Evolutionary conservation across 1,140 invertebrate species (phyloP).

Genomic region (Zaprionus africanus): DNA sequence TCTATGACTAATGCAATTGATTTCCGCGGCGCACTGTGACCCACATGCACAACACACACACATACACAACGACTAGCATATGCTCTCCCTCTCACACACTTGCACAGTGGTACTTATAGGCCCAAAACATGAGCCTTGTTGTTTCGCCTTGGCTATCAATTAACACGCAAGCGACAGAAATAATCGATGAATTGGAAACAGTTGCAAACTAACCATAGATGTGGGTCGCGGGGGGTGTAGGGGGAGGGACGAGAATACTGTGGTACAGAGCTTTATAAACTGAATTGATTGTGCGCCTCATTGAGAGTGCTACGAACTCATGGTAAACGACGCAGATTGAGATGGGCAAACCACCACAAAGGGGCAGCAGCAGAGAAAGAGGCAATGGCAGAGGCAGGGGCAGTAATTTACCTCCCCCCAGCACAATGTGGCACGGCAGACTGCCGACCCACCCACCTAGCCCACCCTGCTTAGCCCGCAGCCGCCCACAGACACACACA

Average conservation of each 20-base stretch:
- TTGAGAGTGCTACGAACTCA: slow-evolving; percentile 79
- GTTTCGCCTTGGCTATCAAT: slow-evolving; percentile 75
- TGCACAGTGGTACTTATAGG: slow-evolving; percentile 12
- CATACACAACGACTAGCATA: slow-evolving; percentile 24
- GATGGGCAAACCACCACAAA: slow-evolving; percentile 41
- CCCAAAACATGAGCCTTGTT: slow-evolving; percentile 42
- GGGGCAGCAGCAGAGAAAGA: background rate
- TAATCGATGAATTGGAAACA: slow-evolving; percentile 66
- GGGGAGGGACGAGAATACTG: background rate
- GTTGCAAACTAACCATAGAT: slow-evolving; percentile 35
- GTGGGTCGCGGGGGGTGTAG: background rate
- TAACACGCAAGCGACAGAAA: slow-evolving; percentile 76
- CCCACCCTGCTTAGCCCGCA: slow-evolving; percentile 59
- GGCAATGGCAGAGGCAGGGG: background rate
- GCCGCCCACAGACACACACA: slow-evolving; percentile 33
- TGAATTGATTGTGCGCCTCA: slow-evolving; percentile 70
- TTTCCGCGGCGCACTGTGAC: slow-evolving; percentile 70
- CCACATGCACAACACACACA: slow-evolving; percentile 48
- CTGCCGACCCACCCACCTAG: slow-evolving; percentile 22
- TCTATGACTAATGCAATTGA: slow-evolving; percentile 77
- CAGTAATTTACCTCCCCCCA: slow-evolving; percentile 1
- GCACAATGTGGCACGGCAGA: background rate
- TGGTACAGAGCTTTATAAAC: slow-evolving; percentile 38
- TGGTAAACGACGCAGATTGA: slow-evolving; percentile 51
- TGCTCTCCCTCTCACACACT: background rate